A percentile compares a stretch with the other conserved stretches of the same genome.
Conservation (phyloP, 2,797 vertebrate species). For the Chromobotia macracanthus region DNA sequence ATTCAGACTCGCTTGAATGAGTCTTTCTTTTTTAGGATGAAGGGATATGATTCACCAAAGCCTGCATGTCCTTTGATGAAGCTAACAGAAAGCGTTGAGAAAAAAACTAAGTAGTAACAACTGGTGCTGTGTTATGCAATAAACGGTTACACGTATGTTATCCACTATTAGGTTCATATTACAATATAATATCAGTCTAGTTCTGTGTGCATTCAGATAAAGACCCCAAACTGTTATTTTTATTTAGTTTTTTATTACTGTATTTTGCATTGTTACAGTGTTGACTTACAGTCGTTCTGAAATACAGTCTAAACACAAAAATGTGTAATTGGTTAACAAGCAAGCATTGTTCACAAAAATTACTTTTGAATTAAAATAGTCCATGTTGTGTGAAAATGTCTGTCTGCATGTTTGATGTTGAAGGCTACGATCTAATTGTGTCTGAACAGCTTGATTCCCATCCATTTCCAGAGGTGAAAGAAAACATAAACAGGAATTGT, state of each 20-base stretch:
- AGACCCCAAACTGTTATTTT: background rate
- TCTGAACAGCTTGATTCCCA: conserved; percentile 92
- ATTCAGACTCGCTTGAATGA: conserved; percentile 80
- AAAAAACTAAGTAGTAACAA: conserved; percentile 35
- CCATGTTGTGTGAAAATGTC: background rate
- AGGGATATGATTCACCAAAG: conserved; percentile 69
- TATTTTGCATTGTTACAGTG: conserved; percentile 5
- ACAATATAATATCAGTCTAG: background rate
- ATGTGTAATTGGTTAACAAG: background rate
- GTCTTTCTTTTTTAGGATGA: conserved; percentile 80
- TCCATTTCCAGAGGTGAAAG: conserved; percentile 94
- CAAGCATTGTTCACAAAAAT: background rate
- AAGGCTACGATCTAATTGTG: conserved; percentile 79
- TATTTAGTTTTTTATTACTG: conserved; percentile 1
- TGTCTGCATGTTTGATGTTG: conserved; percentile 17
- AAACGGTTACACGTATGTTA: background rate
- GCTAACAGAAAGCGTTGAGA: conserved; percentile 35
- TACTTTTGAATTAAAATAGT: background rate
- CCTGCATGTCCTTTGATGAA: conserved; percentile 76
- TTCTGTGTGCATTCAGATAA: conserved; percentile 1
- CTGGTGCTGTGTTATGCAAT: background rate
- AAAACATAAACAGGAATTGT: conserved; percentile 93
- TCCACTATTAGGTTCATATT: background rate
- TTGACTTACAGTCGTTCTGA: background rate
- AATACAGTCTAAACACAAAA: background rate